phyloP scores from a whole-genome alignment of 92 coral and sea anemone genomes.

The Heliopora coerulea region DNA sequence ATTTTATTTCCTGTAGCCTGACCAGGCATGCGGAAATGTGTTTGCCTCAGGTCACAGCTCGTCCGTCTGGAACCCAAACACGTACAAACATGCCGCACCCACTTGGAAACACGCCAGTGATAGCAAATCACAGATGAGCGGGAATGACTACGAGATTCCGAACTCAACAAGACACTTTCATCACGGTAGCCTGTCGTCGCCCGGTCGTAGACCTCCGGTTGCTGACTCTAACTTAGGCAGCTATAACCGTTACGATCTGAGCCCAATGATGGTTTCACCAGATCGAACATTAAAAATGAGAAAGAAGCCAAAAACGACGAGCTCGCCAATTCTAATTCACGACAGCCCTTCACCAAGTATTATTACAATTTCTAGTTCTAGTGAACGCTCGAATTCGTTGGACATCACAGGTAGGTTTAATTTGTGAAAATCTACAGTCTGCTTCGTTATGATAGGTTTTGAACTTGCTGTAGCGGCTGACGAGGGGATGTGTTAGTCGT shows the following conservation, averaged over 20 bases:
- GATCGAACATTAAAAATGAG: conserved; percentile 21
- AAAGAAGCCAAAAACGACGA: conserved; percentile 54
- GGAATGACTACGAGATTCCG: conserved; percentile 5
- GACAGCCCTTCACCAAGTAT: conserved; percentile 96
- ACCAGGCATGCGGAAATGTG: conserved; percentile 5
- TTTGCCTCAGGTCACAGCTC: conserved; percentile 1
- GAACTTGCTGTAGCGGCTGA: too few relatives aligned
- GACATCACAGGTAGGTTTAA: conserved; percentile 29
- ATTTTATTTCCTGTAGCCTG: not conserved
- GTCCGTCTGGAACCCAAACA: conserved; percentile 30
- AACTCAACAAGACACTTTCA: not conserved
- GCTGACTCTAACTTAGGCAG: conserved; percentile 67
- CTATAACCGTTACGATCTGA: conserved; percentile 53
- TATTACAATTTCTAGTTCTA: conserved; percentile 93
- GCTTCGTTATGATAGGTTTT: too few relatives aligned
- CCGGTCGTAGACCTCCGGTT: conserved; percentile 75
- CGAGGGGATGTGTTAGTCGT: too few relatives aligned
- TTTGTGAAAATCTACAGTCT: too few relatives aligned
- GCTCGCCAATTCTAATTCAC: conserved; percentile 96
- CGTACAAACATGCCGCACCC: conserved; percentile 18
- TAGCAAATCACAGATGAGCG: not conserved
- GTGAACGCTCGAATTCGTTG: conserved; percentile 56
- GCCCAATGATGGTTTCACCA: conserved; percentile 54
- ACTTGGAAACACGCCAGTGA: conserved; percentile 21
- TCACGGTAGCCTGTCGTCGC: conserved; percentile 82